Evolutionary conservation across 2,888 invertebrate species (phyloP), one percentile per base, ranked within the genome.

Genomic region (Sarcophaga rosellei): DNA sequence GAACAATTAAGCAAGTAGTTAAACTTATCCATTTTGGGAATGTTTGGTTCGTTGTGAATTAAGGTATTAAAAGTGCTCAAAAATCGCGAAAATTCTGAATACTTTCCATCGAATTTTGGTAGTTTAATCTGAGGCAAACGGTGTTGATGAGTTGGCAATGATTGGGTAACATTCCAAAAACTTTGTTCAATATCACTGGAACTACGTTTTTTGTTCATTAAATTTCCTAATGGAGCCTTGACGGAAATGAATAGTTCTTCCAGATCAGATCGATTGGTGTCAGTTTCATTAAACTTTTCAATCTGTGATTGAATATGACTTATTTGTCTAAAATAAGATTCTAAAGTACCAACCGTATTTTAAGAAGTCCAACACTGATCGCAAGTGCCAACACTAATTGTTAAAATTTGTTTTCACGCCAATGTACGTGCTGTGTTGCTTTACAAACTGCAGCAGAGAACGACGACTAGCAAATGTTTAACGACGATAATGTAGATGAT

Each of bases 251-350:
- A 62, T 11, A 62, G 23, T 62, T 62, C 62, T 21, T 62, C 62
- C 12, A 62, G 20, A 4, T 21, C 3, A 4, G 20, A 20, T 23
- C 21, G 20, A 62, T 23, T 23, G 11, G 20, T 62, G 23, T 62
- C 69, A 21, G 47, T 47, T 69, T 47, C 45, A 44, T 25, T 25
- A 17, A 69, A 69, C 44, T 11, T 53, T 21, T 23, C 23, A 53
- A 53, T n/a, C 45, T 47, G 47, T 47, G 15, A 47, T 57, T 84
- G 79, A 45, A 84, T 68, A 69, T 84, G 68, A 45, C 73, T 47
- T 44, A 79, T 61, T 63, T 84, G 84, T 53, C 79, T 84, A 21
- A 84, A 79, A 69, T 84, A 69, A 20, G 79, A 68, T 25, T 74
- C 68, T 44, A 84, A 69, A 63, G 62, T 63, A 63, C 62, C 62